Base-by-base conservation (phyloP, 1,140 invertebrate species). In the Leptinotarsa undecemlineata region DNA sequence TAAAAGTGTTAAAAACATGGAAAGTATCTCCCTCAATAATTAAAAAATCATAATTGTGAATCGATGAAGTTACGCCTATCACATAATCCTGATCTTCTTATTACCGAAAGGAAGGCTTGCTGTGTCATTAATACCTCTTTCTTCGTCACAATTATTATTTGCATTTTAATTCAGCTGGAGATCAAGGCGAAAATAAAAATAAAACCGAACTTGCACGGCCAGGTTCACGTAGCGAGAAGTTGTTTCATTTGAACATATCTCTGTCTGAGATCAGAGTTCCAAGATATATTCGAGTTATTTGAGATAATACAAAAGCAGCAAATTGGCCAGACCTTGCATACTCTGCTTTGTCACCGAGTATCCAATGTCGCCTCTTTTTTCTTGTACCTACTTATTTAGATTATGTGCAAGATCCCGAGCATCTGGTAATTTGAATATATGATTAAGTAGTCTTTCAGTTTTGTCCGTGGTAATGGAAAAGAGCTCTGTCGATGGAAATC, bases 281-380 rank as follows among this genome's bases (percentile, higher is more conserved):
- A n/a, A 74, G 73, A 74, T 74, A 74, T 70, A 74, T 74, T 74
- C 73, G 68, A 69, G 73, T 70, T 74, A 74, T 74, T 66, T 67
- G 23, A 74, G 73, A 70, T 74, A 74, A 71, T 62, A 20, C n/a
- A 26, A 63, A 63, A 5, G 51, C 73, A 72, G 73, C 73, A 70
- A 74, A 74, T 74, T 74, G 67, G 47, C 48, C 48, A 74, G 51
- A 23, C 73, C 73, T 74, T 70, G 68, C 68, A 70, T 13, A 60
- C 48, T 70, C 20, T 70, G 51, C 73, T 51, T 74, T 74, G 33
- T 61, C 42, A 74, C 57, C 48, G 13, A 3, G 51, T 57, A 57
- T 57, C 51, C 51, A 19, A 57, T 57, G 51, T 57, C 51, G 51
- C 51, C 6, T 57, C 8, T 57, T 57, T 57, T 57, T 15, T 57